Percentiles rank a stretch among this genome's conserved stretches.
Evolutionary conservation across 2,797 vertebrate genomes (phyloP).

Genomic region (Myiotriccus ornatus): DNA sequence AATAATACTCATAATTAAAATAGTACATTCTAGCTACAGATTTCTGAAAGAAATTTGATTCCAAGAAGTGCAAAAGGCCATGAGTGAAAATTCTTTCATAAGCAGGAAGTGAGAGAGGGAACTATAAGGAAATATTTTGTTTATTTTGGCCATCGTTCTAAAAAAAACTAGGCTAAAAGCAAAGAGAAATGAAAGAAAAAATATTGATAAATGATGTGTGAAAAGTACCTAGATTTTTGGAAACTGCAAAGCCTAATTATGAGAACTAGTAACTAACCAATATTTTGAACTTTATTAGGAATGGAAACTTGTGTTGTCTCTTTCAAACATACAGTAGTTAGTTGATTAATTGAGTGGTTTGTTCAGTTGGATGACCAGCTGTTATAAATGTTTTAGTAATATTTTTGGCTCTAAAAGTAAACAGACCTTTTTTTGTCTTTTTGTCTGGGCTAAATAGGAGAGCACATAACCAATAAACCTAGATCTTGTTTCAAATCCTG

Average conservation of each 20-base stretch:
- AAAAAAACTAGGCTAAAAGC: slow-evolving; percentile 55
- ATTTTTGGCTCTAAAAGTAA: slow-evolving; percentile 38
- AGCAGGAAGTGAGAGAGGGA: slow-evolving; percentile 74
- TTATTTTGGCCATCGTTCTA: slow-evolving; percentile 73
- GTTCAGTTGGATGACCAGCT: slow-evolving; percentile 44
- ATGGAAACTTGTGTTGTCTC: background rate
- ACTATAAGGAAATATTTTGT: slow-evolving; percentile 70
- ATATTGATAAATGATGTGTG: slow-evolving; percentile 47
- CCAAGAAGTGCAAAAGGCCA: slow-evolving; percentile 70
- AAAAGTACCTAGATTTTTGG: slow-evolving; percentile 25
- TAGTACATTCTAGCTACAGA: slow-evolving; percentile 45
- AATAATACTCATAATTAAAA: slow-evolving; percentile 68
- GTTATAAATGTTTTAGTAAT: slow-evolving; percentile 33
- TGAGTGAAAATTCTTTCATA: slow-evolving; percentile 73
- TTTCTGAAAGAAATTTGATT: slow-evolving; percentile 72
- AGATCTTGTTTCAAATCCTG: slow-evolving; percentile 29
- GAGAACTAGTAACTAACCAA: background rate
- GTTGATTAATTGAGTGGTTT: slow-evolving; percentile 57
- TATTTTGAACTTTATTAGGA: slow-evolving; percentile 53
- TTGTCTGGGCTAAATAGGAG: background rate
- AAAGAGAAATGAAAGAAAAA: slow-evolving; percentile 51
- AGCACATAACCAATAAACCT: background rate
- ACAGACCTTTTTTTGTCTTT: background rate
- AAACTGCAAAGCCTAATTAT: slow-evolving; percentile 22
- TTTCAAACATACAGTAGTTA: slow-evolving; percentile 56